phyloP scores from a whole-genome alignment of 2,888 invertebrate genomes.

The Latrodectus hesperus region DNA sequence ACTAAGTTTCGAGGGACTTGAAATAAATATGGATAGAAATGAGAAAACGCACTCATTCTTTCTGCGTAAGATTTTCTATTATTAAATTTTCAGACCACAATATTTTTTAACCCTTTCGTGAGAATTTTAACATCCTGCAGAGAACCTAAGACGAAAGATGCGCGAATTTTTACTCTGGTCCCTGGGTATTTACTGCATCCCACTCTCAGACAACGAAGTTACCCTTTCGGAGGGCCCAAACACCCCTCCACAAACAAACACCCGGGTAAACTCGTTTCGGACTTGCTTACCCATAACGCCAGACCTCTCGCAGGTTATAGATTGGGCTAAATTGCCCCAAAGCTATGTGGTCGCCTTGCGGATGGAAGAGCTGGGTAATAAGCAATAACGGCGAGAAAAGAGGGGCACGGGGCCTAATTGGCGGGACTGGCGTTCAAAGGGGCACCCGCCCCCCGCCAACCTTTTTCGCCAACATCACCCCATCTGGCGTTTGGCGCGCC shows the following conservation, averaged over 20 bases:
- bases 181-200: slow-evolving; percentile 59
- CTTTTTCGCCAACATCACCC: slow-evolving; percentile 63
- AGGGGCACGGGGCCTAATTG: slow-evolving; percentile 52
- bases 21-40: too few relatives aligned
- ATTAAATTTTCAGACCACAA: too few relatives aligned
- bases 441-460: slow-evolving; percentile 49
- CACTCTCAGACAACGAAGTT: slow-evolving; percentile 57
- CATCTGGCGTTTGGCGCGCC: slow-evolving; percentile 59
- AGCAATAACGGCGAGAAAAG: slow-evolving; percentile 62
- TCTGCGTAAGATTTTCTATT: too few relatives aligned
- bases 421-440: slow-evolving; percentile 60
- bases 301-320: slow-evolving; percentile 12
- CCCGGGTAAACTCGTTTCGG: slow-evolving; percentile 54
- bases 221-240: slow-evolving; percentile 32
- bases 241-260: slow-evolving; percentile 52
- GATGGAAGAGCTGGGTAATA: slow-evolving; percentile 41
- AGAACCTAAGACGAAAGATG: neutral
- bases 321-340: slow-evolving; percentile 66
- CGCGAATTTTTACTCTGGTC: slow-evolving; percentile 17
- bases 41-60: too few relatives aligned
- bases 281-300: slow-evolving; percentile 16
- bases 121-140: neutral
- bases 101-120: neutral
- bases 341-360: slow-evolving; percentile 46
- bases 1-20: too few relatives aligned